Percentiles rank a stretch among this genome's conserved stretches.
These are phyloP conservation scores for Acleris holmiana DNA, from an alignment of 2,888 invertebrate genomes.

Conservation along the genomic window DNA sequence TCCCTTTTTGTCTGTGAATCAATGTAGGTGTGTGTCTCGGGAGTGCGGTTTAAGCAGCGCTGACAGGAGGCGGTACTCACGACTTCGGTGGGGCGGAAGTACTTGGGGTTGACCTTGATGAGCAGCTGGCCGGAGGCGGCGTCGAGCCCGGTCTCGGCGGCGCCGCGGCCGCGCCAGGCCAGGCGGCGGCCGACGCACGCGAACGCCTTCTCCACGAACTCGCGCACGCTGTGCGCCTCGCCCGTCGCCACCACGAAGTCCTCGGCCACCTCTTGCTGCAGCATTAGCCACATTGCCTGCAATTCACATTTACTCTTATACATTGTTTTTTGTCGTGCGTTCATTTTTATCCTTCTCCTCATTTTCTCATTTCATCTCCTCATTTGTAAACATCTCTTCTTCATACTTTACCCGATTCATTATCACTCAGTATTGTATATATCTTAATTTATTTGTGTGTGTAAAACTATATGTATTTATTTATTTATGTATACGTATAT, in stretches of 20 bases:
- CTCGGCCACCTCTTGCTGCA: slow-evolving; percentile 95
- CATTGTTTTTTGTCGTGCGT: too few species aligned
- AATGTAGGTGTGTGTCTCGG: too few species aligned
- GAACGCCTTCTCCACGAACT: slow-evolving; percentile 98
- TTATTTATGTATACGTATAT: too few species aligned
- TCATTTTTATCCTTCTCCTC: too few species aligned
- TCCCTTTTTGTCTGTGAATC: too few species aligned
- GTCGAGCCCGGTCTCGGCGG: slow-evolving; percentile 90
- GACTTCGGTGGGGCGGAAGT: slow-evolving; percentile 99
- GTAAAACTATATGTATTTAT: too few species aligned
- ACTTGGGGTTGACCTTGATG: slow-evolving; percentile 95
- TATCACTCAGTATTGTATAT: too few species aligned
- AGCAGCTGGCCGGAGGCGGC: slow-evolving; percentile 89
- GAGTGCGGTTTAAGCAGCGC: too few species aligned
- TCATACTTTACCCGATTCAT: too few species aligned
- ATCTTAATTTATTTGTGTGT: too few species aligned
- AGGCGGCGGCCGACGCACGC: slow-evolving; percentile 87
- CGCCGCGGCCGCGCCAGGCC: slow-evolving; percentile 94
- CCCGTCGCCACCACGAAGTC: slow-evolving; percentile 99
- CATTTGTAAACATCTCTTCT: too few species aligned
- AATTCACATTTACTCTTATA: slow-evolving; percentile 7
- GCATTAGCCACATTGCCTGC: slow-evolving; percentile 99
- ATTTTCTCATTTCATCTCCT: too few species aligned
- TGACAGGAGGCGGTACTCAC: slow-evolving; percentile 76
- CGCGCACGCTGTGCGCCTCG: slow-evolving; percentile 96